Evolutionary conservation across 1,140 invertebrate genomes (phyloP).

Genomic region (Helicoverpa zea): DNA sequence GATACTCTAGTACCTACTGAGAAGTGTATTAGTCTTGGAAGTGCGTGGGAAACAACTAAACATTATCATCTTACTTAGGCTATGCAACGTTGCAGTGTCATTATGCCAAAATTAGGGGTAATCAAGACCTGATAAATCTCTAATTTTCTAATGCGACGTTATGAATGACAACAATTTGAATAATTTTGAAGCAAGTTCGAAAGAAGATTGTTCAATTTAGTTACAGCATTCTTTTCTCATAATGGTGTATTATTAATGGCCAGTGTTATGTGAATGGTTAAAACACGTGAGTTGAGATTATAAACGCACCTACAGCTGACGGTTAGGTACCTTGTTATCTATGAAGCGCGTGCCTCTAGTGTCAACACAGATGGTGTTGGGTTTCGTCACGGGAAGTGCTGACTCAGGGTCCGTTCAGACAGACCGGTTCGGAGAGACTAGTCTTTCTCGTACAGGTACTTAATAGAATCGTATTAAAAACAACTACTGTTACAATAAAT

Average conservation of each 20-base stretch:
- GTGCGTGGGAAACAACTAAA: constrained; percentile 70
- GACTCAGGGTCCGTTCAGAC: constrained; percentile 30
- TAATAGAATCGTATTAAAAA: too few relatives aligned
- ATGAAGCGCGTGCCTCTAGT: constrained; percentile 69
- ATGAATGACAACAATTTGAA: too few relatives aligned
- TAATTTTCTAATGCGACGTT: too few relatives aligned
- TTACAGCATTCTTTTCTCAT: background rate
- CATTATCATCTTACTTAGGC: constrained; percentile 61
- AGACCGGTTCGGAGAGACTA: background rate
- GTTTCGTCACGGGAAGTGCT: constrained; percentile 63
- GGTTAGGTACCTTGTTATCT: constrained; percentile 63
- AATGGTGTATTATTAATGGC: background rate
- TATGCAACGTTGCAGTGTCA: background rate
- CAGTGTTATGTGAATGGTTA: background rate
- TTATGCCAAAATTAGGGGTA: background rate
- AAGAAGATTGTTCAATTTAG: background rate
- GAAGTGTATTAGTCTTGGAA: constrained; percentile 52
- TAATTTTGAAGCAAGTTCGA: too few relatives aligned
- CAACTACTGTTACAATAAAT: too few relatives aligned
- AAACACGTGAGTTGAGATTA: constrained; percentile 23
- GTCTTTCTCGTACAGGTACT: background rate
- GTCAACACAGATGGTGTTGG: constrained; percentile 67
- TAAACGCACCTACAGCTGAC: constrained; percentile 18
- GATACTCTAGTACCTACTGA: constrained; percentile 55
- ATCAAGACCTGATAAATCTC: too few relatives aligned